These are phyloP conservation scores for Albula goreensis DNA, from an alignment of 2,113 vertebrate genomes.

Conservation along the genomic window DNA sequence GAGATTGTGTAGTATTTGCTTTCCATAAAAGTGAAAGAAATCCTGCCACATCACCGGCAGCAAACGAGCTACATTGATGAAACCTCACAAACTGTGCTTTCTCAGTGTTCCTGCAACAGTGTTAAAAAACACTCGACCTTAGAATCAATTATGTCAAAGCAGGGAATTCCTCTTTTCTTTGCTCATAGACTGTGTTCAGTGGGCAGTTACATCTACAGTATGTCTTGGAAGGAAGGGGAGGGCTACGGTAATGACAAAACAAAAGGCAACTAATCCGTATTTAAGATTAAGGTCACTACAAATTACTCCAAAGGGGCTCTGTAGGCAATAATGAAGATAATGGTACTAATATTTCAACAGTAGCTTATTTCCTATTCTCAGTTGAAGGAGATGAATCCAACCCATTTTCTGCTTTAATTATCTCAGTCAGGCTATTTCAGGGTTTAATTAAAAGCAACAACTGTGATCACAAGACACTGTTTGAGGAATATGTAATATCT, in stretches of 20 bases:
- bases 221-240: neutral
- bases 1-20: no score
- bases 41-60: no score
- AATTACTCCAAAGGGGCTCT: neutral
- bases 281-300: conserved; percentile 1
- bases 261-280: neutral
- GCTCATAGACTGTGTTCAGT: neutral
- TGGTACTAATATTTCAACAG: neutral
- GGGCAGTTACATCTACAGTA: neutral
- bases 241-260: neutral
- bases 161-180: neutral
- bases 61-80: no score
- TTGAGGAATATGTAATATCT: neutral
- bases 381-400: neutral
- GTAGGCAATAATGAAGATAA: neutral
- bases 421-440: neutral
- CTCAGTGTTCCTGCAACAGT: no score
- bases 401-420: conserved; percentile 1
- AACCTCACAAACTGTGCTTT: no score
- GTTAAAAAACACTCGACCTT: no score
- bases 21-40: no score
- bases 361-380: neutral
- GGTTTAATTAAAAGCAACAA: conserved; percentile 3
- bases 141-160: no score
- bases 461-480: neutral